Base-by-base conservation (phyloP, 2,113 vertebrate species). In the Macquaria australasica region DNA sequence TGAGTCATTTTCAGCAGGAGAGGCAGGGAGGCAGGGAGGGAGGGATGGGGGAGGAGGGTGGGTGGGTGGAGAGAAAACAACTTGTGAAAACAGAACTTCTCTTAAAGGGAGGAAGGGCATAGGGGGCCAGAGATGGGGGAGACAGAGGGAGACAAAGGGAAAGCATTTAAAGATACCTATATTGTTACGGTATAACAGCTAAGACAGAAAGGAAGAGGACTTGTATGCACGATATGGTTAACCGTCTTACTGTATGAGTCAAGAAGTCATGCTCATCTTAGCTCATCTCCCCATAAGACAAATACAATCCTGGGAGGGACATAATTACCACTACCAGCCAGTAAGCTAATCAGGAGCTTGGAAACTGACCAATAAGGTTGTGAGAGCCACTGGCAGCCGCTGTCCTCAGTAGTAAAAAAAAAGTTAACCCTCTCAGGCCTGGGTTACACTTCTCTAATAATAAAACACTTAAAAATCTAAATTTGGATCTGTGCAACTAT, bases 1-100 rank as follows among this genome's bases (percentile, higher is more conserved):
- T 48, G 69, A 95, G 94, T 95, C 93, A 95, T 95, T 95, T 93
- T 93, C 91, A 93, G 88, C 88, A 93, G 87, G 84, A 88, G 93
- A 94, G 88, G 79, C 72, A 16, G 79, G 68, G 73, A 79, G n/a
- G n/a, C n/a, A n/a, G 81, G 85, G 81, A 87, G 89, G n/a, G 83
- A 25, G 72, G 41, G 82, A 28, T 56, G 75, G 72, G 68, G 79
- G 77, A 72, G 75, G 62, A 18, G 64, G 16, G 73, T 25, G 77
- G 64, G 73, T 55, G 73, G 67, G 67, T 45, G 72, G 78, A 85
- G 86, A 88, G 85, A 92, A 94, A 94, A 91, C 80, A 93, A 95
- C 89, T 93, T 92, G 90, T 92, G 85, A 93, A 94, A 95, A 94
- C 88, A 94, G 79, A 92, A 90, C 85, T 93, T 91, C 89, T 94